Base-by-base conservation (phyloP, 2,888 invertebrate species). In the Polylopha cassiicola region DNA sequence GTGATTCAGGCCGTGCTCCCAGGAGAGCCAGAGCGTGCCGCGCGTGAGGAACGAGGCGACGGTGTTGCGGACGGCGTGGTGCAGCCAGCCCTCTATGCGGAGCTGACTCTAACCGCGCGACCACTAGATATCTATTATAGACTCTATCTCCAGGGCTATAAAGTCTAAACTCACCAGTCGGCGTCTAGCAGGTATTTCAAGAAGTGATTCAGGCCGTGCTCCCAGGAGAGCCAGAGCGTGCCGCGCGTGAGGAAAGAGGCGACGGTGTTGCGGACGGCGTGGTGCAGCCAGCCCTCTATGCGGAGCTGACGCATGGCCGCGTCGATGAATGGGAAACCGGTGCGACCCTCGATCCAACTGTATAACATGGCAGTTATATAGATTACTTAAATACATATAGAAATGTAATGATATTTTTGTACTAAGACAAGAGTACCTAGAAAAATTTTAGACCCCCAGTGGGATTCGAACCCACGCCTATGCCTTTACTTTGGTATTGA, bases 141-240 rank as follows among this genome's bases (percentile, higher is more conserved):
- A n/a, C n/a, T n/a, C 8, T 31, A 26, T n/a, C 2, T 8, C 11
- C 31, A 1, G 5, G 10, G 4, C 9, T 11, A 5, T n/a, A 3
- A 4, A 9, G 4, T 14, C 5, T 14, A 21, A 0, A 43, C 69
- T 61, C 9, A 82, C 91, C 91, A 92, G 64, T 92, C 92, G 13
- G 91, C 92, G 58, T 92, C 92, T 8, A 92, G 73, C 24, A 92
- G 75, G 56, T 91, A 88, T 67, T 90, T 88, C 8, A 90, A 75
- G 68, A 91, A 91, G 66, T 90, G 90, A 32, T 88, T 71, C 27
- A 91, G 68, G 0, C 92, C 92, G 48, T 88, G 87, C 55, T 91
- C 92, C 92, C 92, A 92, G 50, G 87, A 89, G 33, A 91, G 84
- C 92, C 92, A 92, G 37, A 92, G 81, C 4, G 90, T 90, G n/a